These are phyloP conservation scores for Pogonocichla stellata DNA, from an alignment of 2,113 vertebrate species.

Conservation along the genomic window DNA sequence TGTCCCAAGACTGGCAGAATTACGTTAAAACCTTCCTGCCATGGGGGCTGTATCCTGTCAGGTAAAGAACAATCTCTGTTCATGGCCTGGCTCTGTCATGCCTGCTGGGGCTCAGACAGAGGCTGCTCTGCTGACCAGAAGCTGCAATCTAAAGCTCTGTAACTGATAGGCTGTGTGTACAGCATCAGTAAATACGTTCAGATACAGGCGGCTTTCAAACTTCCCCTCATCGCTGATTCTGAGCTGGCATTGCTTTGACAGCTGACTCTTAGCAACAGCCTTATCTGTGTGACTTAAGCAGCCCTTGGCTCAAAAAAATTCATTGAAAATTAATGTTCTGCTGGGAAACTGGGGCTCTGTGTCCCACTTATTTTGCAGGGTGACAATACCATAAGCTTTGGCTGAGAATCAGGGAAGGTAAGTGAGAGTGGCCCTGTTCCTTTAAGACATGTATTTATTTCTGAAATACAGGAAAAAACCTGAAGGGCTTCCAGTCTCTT, in stretches of 20 bases:
- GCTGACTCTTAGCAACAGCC: not conserved
- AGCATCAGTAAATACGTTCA: not conserved
- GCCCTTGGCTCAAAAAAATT: not conserved
- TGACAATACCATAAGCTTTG: not conserved
- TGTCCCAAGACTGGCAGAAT: not conserved
- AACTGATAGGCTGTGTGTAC: not conserved
- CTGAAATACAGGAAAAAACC: not conserved
- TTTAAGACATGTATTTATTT: not conserved
- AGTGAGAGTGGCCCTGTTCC: not conserved
- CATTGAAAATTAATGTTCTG: not conserved
- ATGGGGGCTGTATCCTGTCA: not conserved
- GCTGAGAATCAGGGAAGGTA: not conserved
- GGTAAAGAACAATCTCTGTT: not conserved
- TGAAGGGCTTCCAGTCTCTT: not conserved
- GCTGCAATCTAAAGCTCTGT: not conserved
- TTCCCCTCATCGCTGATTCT: fast-evolving
- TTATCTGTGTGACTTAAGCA: not conserved
- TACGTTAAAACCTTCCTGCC: not conserved
- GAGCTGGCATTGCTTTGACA: not conserved
- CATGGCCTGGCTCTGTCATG: not conserved
- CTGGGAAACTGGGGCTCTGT: not conserved
- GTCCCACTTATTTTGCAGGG: not conserved
- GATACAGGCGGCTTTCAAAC: not conserved
- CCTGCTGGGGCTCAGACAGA: not conserved
- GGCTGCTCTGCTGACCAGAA: not conserved